phyloP scores from a whole-genome alignment of 2,888 invertebrate species.

The Elaeidobius kamerunicus region DNA sequence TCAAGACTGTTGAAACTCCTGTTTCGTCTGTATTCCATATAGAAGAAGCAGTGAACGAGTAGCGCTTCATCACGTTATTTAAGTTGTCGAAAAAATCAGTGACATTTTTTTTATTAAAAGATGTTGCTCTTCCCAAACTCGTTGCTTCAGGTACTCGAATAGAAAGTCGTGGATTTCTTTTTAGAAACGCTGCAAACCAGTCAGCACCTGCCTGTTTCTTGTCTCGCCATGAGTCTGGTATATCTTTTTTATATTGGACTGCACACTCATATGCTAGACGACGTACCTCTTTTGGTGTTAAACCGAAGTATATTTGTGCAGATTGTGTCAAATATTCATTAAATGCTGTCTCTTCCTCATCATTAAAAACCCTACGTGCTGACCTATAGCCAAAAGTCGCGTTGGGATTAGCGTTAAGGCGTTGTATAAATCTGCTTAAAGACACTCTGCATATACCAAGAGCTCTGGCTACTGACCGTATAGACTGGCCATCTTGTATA shows the following conservation, averaged over 20 bases:
- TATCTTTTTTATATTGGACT: constrained; percentile 16
- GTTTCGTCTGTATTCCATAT: constrained; percentile 10
- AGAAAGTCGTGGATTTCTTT: constrained; percentile 19
- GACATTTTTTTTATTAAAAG: constrained; percentile 19
- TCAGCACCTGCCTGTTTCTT: constrained; percentile 21
- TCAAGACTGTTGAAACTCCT: constrained; percentile 12
- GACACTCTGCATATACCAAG: constrained; percentile 8
- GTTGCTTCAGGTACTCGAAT: constrained; percentile 19
- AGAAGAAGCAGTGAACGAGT: constrained; percentile 7
- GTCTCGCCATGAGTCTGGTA: constrained; percentile 11
- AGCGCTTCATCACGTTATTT: constrained; percentile 14
- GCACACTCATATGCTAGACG: constrained; percentile 18
- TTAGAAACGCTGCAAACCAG: constrained; percentile 19
- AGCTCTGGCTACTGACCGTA: constrained; percentile 4
- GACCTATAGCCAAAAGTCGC: constrained; percentile 14
- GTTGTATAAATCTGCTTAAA: constrained; percentile 10
- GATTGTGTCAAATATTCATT: constrained; percentile 19
- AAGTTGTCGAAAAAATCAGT: constrained; percentile 18
- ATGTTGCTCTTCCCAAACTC: constrained; percentile 19
- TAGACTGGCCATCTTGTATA: constrained; percentile 5
- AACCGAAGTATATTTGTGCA: constrained; percentile 19
- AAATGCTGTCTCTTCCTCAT: constrained; percentile 6
- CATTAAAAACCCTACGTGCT: constrained; percentile 9
- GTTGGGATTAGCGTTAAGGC: constrained; percentile 4
- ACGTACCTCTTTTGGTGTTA: constrained; percentile 10